Evolutionary conservation across 2,113 vertebrate species (phyloP).

Genomic region (Pluvialis apricaria): DNA sequence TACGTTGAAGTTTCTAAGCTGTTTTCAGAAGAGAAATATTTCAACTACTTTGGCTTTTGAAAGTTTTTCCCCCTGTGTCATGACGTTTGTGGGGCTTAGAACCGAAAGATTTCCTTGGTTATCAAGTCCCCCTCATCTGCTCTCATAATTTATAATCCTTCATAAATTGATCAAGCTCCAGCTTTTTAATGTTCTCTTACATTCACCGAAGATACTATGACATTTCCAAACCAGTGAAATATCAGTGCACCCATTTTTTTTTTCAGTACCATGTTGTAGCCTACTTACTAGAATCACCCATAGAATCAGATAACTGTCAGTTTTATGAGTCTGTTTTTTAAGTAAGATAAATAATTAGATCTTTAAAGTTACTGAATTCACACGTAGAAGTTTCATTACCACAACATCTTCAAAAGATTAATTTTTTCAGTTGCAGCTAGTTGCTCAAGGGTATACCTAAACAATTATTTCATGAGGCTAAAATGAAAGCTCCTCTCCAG

Average conservation of each 20-base stretch:
- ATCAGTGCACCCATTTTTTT: not conserved
- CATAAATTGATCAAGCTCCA: not conserved
- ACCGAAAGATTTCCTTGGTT: not conserved
- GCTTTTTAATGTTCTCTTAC: not conserved
- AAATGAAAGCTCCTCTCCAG: not conserved
- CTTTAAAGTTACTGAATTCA: not conserved
- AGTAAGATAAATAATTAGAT: not conserved
- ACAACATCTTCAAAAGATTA: not conserved
- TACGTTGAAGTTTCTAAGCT: not conserved
- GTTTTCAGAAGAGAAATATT: not conserved
- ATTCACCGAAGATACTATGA: not conserved
- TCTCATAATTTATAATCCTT: not conserved
- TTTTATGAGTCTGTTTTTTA: not conserved
- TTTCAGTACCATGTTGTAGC: not conserved
- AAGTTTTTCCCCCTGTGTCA: not conserved
- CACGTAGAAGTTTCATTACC: not conserved
- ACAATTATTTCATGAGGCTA: not conserved
- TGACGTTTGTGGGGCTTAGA: not conserved
- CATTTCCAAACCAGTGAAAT: not conserved
- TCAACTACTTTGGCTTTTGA: not conserved
- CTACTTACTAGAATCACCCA: not conserved
- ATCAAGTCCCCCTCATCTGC: not conserved
- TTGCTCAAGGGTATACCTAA: not conserved
- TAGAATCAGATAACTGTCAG: not conserved
- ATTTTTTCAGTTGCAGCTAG: not conserved